phyloP scores from a whole-genome alignment of 2,888 invertebrate species.

The Dugesia japonica region DNA sequence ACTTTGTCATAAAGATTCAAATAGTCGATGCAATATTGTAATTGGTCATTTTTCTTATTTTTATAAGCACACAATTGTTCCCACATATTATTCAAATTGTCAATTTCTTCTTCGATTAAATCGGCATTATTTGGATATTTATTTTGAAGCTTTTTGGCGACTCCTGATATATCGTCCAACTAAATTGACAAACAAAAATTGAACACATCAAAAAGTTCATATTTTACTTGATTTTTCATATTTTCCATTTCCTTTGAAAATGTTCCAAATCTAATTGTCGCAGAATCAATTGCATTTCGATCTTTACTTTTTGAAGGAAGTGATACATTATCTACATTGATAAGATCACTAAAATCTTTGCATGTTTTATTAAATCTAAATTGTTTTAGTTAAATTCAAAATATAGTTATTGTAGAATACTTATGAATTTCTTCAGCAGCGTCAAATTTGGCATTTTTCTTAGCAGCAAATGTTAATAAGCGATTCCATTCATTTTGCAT shows the following conservation, averaged over 20 bases:
- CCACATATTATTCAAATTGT: background rate
- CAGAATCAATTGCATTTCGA: background rate
- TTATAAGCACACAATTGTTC: background rate
- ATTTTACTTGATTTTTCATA: background rate
- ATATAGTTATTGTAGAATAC: background rate
- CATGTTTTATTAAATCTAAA: background rate
- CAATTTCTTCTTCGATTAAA: background rate
- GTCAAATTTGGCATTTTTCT: constrained; percentile 23
- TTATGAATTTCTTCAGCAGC: constrained; percentile 30
- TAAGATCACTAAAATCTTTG: background rate
- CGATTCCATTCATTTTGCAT: constrained; percentile 25
- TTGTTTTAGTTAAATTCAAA: background rate
- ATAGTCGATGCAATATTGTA: background rate
- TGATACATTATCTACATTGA: background rate
- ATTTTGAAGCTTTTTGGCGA: background rate
- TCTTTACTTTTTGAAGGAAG: background rate
- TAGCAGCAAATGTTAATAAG: background rate
- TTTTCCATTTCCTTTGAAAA: background rate
- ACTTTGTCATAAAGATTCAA: background rate
- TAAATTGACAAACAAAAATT: background rate
- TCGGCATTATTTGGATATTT: constrained; percentile 1
- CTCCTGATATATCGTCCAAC: background rate
- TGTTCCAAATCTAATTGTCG: background rate
- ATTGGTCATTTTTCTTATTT: background rate
- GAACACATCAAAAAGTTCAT: no score